Base-by-base conservation (phyloP, 2,888 invertebrate species). In the Dryocosmus kuriphilus region DNA sequence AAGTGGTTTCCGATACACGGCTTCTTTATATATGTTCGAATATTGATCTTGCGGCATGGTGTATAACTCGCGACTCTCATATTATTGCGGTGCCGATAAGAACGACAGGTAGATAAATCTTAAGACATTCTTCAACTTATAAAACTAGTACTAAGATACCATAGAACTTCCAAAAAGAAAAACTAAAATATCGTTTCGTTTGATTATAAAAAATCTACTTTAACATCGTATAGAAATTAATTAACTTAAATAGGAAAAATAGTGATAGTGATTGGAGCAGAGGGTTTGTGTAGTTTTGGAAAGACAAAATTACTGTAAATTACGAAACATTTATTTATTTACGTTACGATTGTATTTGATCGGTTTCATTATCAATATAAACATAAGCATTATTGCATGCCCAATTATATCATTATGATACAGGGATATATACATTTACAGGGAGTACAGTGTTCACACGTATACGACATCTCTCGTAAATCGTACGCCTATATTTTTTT, bases 371-470 rank as follows among this genome's bases (percentile, higher is more conserved):
- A 86, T 89, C 87, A 86, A 89, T 91, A 90, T 88, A 90, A 90
- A 91, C 88, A 87, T 88, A 89, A 89, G 87, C 86, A 88, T 88
- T 87, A 85, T 84, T 85, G 86, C 86, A 86, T 86, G 85, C 88
- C 85, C 83, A 84, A 85, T 87, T 85, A 86, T 84, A 85, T 87
- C 81, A 85, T 88, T 87, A 87, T 88, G 81, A 85, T 90, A 91
- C 90, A 90, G 82, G 85, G 85, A n/a, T 88, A 88, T 88, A 83
- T 88, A 90, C 90, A 90, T 83, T 83, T 84, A 86, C 85, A 85
- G 86, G 81, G 84, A 85, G 67, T 86, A 88, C 83, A 85, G 80
- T 85, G 86, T 87, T 51, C 83, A 88, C 88, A 88, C 83, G 85
- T 87, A 89, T 80, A 81, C 82, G 85, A 85, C 81, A 82, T 85